A percentile compares a stretch with the other conserved stretches of the same genome.
Evolutionary conservation across 2,113 vertebrate species (phyloP).

Genomic region (Symphodus melops): DNA sequence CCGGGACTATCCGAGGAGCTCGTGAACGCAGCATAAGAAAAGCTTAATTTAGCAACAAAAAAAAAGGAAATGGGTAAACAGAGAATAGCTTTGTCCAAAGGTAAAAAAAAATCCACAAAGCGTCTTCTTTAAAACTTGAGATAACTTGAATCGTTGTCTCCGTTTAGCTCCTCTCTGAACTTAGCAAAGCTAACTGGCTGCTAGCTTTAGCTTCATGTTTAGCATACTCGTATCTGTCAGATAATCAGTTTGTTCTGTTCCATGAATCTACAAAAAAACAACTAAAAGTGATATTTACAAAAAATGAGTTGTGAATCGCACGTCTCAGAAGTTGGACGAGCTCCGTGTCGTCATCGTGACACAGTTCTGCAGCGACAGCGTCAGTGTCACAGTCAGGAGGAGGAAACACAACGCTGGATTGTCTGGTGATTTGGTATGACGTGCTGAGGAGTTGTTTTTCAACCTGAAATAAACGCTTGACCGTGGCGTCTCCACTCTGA

Average conservation of each 20-base stretch:
- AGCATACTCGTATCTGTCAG: neutral
- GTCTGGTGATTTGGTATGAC: conserved; percentile 28
- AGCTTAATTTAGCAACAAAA: neutral
- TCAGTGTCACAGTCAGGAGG: neutral
- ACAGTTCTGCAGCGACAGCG: neutral
- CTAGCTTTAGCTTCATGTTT: neutral
- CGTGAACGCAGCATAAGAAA: no score
- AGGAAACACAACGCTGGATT: neutral
- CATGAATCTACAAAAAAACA: neutral
- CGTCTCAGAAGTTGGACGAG: neutral
- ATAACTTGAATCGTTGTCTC: neutral
- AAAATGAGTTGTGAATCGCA: neutral
- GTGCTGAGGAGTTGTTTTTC: neutral
- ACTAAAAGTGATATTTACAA: conserved; percentile 46
- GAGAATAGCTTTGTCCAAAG: neutral
- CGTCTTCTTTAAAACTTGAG: no score
- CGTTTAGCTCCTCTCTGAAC: neutral
- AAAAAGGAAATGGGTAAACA: neutral
- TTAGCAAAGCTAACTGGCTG: neutral
- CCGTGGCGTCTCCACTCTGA: conserved; percentile 12
- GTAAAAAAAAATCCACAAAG: neutral
- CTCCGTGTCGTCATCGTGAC: neutral
- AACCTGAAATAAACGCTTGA: conserved; percentile 2
- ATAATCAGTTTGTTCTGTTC: neutral
- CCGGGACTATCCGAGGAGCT: no score